Percentiles rank a stretch among this genome's conserved stretches.
These are phyloP conservation scores for Neodiprion lecontei DNA, from an alignment of 1,140 invertebrate species.

Conservation along the genomic window DNA sequence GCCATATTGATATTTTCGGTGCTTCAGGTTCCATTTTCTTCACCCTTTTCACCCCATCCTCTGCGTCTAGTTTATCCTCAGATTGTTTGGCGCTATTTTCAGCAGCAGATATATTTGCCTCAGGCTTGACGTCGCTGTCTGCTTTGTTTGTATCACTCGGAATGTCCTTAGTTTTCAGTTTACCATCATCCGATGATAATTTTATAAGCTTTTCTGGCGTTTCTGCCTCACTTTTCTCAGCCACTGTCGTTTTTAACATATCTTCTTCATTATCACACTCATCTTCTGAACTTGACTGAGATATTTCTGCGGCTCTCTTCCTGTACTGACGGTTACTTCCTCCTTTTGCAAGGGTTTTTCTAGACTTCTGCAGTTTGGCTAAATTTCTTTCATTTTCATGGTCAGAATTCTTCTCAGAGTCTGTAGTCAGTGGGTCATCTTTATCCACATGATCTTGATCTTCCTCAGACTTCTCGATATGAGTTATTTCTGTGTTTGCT, in stretches of 20 bases:
- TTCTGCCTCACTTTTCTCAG: constrained; percentile 31
- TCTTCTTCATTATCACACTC: constrained; percentile 36
- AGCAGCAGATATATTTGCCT: constrained; percentile 44
- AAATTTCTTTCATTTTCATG: constrained; percentile 27
- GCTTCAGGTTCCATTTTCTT: constrained; percentile 36
- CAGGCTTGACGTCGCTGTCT: constrained; percentile 25
- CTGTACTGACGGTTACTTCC: constrained; percentile 48
- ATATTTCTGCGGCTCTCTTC: constrained; percentile 36
- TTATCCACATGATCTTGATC: constrained; percentile 20
- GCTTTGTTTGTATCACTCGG: constrained; percentile 20
- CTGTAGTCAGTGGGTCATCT: constrained; percentile 9
- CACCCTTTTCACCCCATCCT: constrained; percentile 29
- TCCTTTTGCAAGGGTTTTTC: constrained; percentile 27
- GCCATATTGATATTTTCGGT: constrained; percentile 76
- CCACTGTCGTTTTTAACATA: constrained; percentile 32
- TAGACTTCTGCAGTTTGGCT: constrained; percentile 1
- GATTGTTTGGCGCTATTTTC: constrained; percentile 37
- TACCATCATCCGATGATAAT: constrained; percentile 17
- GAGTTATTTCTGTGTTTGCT: constrained; percentile 4
- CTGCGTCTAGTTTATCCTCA: constrained; percentile 17
- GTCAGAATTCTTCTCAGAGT: constrained; percentile 10
- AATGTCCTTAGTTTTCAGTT: constrained; percentile 25
- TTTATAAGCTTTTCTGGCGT: constrained; percentile 28
- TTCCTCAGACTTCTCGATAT: not conserved
- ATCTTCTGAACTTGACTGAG: constrained; percentile 41